Evolutionary conservation across 2,113 vertebrate species (phyloP).

Genomic region (Rhabdornis inornatus): DNA sequence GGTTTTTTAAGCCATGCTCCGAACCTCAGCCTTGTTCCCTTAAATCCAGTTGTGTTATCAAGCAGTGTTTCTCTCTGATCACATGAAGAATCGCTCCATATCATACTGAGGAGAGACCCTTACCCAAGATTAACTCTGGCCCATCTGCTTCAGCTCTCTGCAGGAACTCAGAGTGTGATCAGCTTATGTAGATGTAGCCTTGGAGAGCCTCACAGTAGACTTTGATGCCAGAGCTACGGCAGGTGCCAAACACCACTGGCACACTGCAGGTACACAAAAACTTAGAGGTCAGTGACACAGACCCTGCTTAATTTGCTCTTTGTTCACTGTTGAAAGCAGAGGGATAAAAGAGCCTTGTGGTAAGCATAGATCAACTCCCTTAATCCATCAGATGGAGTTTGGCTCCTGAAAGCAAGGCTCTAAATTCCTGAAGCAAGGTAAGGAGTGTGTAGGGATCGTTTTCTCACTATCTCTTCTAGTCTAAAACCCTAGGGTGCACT

Average conservation of each 20-base stretch:
- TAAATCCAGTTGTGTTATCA: background rate
- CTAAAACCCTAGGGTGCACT: background rate
- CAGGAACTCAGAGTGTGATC: background rate
- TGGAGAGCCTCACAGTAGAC: background rate
- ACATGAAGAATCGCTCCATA: background rate
- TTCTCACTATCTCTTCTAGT: background rate
- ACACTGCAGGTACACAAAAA: background rate
- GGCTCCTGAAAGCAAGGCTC: background rate
- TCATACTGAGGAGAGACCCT: background rate
- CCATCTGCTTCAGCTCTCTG: background rate
- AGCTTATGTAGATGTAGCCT: accelerated
- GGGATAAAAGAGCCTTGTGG: background rate
- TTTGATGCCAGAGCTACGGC: background rate
- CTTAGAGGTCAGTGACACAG: background rate
- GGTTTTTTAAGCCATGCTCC: background rate
- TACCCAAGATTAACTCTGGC: background rate
- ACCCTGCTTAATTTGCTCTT: background rate
- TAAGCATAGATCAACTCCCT: background rate
- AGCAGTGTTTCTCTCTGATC: background rate
- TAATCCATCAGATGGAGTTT: background rate
- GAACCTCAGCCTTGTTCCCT: background rate
- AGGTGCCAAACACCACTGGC: background rate
- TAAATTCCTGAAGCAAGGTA: background rate
- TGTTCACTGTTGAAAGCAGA: background rate
- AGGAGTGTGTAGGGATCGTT: background rate